phyloP scores from a whole-genome alignment of 92 coral and sea anemone species.

The Desmophyllum pertusum region DNA sequence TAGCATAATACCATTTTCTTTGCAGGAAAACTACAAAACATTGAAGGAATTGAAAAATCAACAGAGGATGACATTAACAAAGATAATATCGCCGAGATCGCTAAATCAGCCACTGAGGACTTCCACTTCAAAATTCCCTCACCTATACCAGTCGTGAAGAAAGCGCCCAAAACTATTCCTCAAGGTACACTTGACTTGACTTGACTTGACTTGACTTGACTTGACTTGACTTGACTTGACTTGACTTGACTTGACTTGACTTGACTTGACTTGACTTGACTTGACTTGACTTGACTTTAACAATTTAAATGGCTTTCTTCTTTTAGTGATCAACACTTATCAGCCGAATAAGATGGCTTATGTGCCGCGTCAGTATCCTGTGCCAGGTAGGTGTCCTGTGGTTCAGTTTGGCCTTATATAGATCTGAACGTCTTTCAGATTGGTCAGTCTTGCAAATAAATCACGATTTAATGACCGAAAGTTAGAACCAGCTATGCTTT shows the following conservation, averaged over 20 bases:
- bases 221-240: no score
- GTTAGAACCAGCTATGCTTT: background rate
- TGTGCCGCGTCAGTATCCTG: conserved; percentile 21
- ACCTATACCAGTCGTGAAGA: background rate
- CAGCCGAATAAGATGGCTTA: conserved; percentile 26
- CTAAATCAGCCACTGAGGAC: conserved; percentile 45
- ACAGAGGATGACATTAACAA: conserved; percentile 68
- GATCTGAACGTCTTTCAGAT: background rate
- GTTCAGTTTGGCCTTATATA: background rate
- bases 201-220: no score
- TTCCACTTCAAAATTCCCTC: background rate
- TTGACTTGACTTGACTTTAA: no score
- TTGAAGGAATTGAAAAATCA: conserved; percentile 76
- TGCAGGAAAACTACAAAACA: conserved; percentile 74
- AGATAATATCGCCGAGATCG: conserved; percentile 34
- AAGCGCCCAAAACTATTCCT: conserved; percentile 28
- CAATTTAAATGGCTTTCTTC: no score
- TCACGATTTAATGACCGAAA: background rate
- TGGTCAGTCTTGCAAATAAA: background rate
- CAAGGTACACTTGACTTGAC: no score
- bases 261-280: no score
- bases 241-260: no score
- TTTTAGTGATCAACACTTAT: conserved; percentile 23
- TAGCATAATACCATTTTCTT: background rate
- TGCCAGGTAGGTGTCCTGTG: conserved; percentile 29